Evolutionary conservation across 2,888 invertebrate species (phyloP).

Genomic region (Anaspis maculata): DNA sequence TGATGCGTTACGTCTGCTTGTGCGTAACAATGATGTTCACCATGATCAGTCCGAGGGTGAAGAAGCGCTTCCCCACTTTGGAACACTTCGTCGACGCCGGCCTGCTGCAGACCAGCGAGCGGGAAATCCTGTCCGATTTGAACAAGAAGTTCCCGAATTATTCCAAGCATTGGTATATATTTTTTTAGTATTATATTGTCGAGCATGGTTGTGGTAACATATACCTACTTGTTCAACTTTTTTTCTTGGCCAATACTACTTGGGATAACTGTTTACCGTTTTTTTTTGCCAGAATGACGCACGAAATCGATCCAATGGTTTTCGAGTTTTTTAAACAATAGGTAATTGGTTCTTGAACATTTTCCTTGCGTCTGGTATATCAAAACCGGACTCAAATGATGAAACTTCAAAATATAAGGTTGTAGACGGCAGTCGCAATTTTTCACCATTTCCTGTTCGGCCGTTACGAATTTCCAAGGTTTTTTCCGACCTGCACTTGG

Average conservation of each 20-base stretch:
- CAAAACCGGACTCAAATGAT: too few relatives aligned
- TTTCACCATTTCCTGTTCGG: too few relatives aligned
- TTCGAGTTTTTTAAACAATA: too few relatives aligned
- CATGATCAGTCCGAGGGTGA: constrained; percentile 80
- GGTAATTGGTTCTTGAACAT: too few relatives aligned
- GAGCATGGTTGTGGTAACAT: constrained; percentile 1
- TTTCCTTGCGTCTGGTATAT: too few relatives aligned
- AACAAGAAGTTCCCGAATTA: constrained; percentile 76
- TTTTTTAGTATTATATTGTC: constrained; percentile 7
- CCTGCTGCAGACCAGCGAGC: constrained; percentile 72
- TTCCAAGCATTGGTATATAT: constrained; percentile 71
- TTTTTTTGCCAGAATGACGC: too few relatives aligned
- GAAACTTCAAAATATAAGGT: too few relatives aligned
- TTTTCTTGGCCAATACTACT: not conserved
- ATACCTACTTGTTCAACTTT: constrained; percentile 5
- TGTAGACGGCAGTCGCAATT: too few relatives aligned
- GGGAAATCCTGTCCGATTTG: constrained; percentile 66
- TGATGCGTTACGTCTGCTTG: constrained; percentile 75
- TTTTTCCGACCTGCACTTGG: too few relatives aligned
- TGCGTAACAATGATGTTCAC: constrained; percentile 82
- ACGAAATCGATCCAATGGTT: too few relatives aligned
- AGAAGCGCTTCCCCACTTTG: constrained; percentile 79
- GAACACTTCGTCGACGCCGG: constrained; percentile 81
- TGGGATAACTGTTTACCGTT: too few relatives aligned
- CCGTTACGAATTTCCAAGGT: too few relatives aligned